Evolutionary conservation across 1,140 invertebrate species (phyloP), one percentile per base, ranked within the genome.

Genomic region (Solenopsis invicta): DNA sequence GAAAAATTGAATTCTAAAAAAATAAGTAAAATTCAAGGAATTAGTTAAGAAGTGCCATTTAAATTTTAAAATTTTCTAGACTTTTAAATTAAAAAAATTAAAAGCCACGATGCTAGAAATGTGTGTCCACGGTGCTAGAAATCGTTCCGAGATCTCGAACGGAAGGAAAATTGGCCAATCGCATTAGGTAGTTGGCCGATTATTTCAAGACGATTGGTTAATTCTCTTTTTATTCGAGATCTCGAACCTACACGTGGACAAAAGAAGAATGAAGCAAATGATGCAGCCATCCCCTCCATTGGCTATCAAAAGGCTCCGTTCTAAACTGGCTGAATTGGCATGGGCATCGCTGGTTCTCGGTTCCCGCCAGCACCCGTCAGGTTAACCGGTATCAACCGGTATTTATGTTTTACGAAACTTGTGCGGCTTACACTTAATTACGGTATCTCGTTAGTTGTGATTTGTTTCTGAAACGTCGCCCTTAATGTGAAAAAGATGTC

Each of bases 361-460:
- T 29, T 29, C 29, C 29, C 29, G 29, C 2, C n/a, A n/a, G 29
- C 89, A 89, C 88, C 88, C 89, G 89, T 88, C 86, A 85, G 74
- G 87, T 37, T 6, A 54, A 85, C 89, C 88, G 84, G 77, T 87
- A 76, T 75, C 76, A 41, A 80, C 89, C 88, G 85, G 88, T 89
- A 84, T 88, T 88, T 88, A 86, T 87, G 78, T 90, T 77, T 67
- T 21, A 64, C 71, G 18, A 69, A 2, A 89, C 66, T 81, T 59
- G 12, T 41, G 77, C 21, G 13, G 4, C 56, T 48, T 82, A 48
- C 5, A 72, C 2, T 54, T 88, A 86, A 89, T 71, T 75, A 71
- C n/a, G 4, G 24, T 59, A 37, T 41, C 18, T 45, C 18, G 13
- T 50, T 54, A 9, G 0, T 9, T 21, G 0, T 69, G 18, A 75